Conservation (phyloP, 2,113 vertebrate genomes). For the Tinamus guttatus region DNA sequence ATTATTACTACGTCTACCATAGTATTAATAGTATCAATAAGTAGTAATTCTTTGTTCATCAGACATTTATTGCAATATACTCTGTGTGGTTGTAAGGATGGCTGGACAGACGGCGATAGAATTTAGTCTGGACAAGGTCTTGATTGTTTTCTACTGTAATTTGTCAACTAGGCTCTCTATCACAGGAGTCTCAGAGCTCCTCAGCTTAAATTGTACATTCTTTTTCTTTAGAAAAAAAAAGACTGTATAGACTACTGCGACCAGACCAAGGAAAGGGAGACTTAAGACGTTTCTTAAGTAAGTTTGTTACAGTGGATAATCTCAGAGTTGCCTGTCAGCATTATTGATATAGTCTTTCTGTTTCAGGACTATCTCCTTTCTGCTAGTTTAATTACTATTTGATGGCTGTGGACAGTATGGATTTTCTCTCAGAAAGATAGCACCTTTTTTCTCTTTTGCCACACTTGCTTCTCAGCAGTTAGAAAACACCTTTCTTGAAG, state of each 20-base stretch:
- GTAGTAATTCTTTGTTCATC: neutral
- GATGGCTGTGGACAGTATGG: neutral
- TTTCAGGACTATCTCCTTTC: neutral
- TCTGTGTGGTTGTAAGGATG: neutral
- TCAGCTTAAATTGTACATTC: neutral
- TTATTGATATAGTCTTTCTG: neutral
- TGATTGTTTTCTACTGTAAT: neutral
- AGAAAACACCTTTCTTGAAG: neutral
- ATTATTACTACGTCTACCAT: too few relatives aligned
- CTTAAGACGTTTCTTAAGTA: neutral
- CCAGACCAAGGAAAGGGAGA: neutral
- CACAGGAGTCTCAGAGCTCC: neutral
- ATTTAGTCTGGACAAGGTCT: neutral
- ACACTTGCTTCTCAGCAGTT: neutral
- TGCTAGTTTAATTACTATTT: constrained; percentile 19
- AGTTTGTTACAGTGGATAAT: neutral
- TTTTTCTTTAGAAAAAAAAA: neutral
- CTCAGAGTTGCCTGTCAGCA: neutral
- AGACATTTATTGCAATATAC: rapidly evolving
- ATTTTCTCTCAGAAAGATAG: constrained; percentile 2
- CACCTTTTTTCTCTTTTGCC: neutral
- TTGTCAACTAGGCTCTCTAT: neutral
- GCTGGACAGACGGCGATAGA: neutral
- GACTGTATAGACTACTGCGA: neutral
- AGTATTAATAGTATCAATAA: neutral